Percentiles rank a stretch among this genome's conserved stretches.
Evolutionary conservation across 2,797 vertebrate genomes (phyloP).

Genomic region (Cichlasoma orientale): DNA sequence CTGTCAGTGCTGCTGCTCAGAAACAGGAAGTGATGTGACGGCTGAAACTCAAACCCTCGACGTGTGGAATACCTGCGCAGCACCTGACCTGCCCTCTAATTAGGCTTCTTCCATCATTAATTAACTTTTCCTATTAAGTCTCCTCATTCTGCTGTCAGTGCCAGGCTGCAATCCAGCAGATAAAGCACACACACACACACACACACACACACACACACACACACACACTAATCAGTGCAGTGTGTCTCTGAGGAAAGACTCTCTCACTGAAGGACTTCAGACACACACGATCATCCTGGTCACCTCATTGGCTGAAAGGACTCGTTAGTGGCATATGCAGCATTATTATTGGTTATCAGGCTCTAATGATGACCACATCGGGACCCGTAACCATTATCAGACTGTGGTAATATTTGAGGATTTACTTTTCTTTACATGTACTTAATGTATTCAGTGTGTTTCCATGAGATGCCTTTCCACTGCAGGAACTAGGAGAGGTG

Average conservation of each 20-base stretch:
- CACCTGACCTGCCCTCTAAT: slow-evolving; percentile 27
- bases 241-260: background rate
- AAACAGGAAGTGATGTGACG: slow-evolving; percentile 4
- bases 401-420: background rate
- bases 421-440: background rate
- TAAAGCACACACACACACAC: slow-evolving; percentile 14
- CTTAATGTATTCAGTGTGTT: background rate
- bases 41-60: background rate
- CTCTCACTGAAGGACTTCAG: background rate
- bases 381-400: background rate
- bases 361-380: background rate
- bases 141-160: background rate
- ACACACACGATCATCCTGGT: background rate
- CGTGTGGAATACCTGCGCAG: background rate
- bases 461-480: no score
- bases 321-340: background rate
- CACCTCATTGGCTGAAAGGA: slow-evolving; percentile 26
- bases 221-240: slow-evolving; percentile 11
- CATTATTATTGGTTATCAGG: slow-evolving; percentile 3
- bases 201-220: background rate
- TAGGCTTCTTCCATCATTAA: slow-evolving; percentile 49
- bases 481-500: background rate
- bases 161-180: slow-evolving; percentile 17
- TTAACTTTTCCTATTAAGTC: slow-evolving; percentile 54
- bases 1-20: background rate